A percentile compares a stretch with the other conserved stretches of the same genome.
Conservation (phyloP, 1,140 invertebrate genomes). For the Drosophila nigrodunni region DNA sequence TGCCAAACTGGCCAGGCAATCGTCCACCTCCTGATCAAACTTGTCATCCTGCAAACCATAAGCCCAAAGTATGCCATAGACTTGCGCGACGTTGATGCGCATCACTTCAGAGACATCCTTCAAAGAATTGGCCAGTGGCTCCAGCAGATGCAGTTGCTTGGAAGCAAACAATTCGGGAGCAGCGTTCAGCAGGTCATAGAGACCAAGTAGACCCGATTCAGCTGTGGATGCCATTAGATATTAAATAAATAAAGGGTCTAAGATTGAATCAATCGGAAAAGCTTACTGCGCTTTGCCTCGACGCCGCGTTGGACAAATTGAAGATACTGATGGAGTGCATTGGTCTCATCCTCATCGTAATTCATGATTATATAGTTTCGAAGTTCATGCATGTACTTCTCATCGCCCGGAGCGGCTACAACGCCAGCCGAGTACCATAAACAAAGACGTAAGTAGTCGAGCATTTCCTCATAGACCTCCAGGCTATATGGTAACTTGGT, state of each 20-base stretch:
- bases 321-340: conserved; percentile 82
- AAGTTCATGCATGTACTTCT: conserved; percentile 63
- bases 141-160: conserved; percentile 71
- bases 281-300: conserved; percentile 79
- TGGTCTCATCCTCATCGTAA: conserved; percentile 65
- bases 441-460: conserved; percentile 91
- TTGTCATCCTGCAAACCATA: conserved; percentile 68
- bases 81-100: conserved; percentile 75
- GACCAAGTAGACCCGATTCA: conserved; percentile 72
- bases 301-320: conserved; percentile 78
- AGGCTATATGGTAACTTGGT: conserved; percentile 89
- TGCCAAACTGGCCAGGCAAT: conserved; percentile 60
- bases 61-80: conserved; percentile 78
- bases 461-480: conserved; percentile 89
- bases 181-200: conserved; percentile 81
- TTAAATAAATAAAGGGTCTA: neutral
- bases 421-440: conserved; percentile 85
- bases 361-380: conserved; percentile 70
- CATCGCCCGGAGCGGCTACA: conserved; percentile 83
- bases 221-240: conserved; percentile 31
- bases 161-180: conserved; percentile 72
- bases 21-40: conserved; percentile 72
- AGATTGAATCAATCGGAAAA: neutral
- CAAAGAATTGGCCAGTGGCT: conserved; percentile 71
- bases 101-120: conserved; percentile 82